Evolutionary conservation across 2,797 vertebrate genomes (phyloP), one percentile per base, ranked within the genome.

Genomic region (Sebastes trivittatus): DNA sequence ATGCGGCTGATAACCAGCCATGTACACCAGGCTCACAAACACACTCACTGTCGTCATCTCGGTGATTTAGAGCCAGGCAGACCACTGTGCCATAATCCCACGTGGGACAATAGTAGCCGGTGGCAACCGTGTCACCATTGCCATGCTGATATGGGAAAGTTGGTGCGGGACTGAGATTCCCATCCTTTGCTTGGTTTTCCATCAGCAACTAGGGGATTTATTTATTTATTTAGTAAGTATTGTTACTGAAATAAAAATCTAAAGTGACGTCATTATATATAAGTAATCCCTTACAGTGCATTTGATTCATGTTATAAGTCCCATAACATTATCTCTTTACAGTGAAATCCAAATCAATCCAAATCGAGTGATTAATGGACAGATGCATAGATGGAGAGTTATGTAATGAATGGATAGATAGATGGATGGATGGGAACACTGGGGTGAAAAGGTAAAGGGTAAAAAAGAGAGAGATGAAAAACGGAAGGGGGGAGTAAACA

Each of bases 91-190:
- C 9, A 36, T 72, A 71, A 81, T 84, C 85, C 75, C 32, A 10
- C 52, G 73, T 58, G 82, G 77, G 80, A 86, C 88, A 91, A 92
- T 65, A 29, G 91, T 88, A 79, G 77, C 81, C 67, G 49, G 38
- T 72, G 72, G 90, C 90, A 91, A 93, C 90, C 72, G 34, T 42
- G 77, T 77, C 75, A 72, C 75, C 67, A 69, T 83, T 81, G 85
- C 56, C 66, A 77, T 27, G 59, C 46, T 38, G 69, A 71, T 80
- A 75, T 60, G 69, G 78, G 80, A 70, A 72, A 77, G 84, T 34
- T 60, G 63, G 81, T 64, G 52, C 61, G 29, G 22, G 78, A 23
- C 32, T 36, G 29, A 49, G 54, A 77, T 85, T 83, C 65, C 20
- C 16, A 69, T 58, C 25, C 46, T 78, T 67, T 71, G 22, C 34